These are phyloP conservation scores for Octodonta nipae DNA, from an alignment of 2,888 invertebrate genomes.

Conservation along the genomic window DNA sequence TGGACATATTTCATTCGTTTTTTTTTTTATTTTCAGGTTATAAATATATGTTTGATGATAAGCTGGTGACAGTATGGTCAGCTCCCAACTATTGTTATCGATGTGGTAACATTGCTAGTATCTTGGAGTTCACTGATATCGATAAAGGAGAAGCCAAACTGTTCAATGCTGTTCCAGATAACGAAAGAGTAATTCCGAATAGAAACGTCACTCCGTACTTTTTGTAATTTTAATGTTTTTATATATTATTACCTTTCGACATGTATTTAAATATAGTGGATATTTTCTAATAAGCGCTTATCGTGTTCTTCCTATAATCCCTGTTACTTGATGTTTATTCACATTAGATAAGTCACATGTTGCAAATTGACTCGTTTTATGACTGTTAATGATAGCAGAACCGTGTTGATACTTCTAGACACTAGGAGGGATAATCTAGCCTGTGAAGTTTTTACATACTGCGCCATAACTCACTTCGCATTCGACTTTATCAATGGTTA, in stretches of 20 bases:
- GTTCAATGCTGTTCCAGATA: slow-evolving; percentile 92
- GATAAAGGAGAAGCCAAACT: slow-evolving; percentile 69
- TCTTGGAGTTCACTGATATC: slow-evolving; percentile 73
- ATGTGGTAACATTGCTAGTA: slow-evolving; percentile 96
- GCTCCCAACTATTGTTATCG: slow-evolving; percentile 99
- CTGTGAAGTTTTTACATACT: no score
- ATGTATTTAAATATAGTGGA: not conserved
- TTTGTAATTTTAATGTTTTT: slow-evolving; percentile 45
- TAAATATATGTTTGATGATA: slow-evolving; percentile 96
- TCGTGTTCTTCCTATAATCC: no score
- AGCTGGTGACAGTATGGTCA: slow-evolving; percentile 96
- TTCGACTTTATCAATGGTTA: no score
- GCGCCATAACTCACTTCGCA: no score
- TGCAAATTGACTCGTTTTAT: no score
- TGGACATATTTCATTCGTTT: not conserved
- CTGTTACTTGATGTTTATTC: no score
- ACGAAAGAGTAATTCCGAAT: slow-evolving; percentile 83
- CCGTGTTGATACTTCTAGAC: no score
- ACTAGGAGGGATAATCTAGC: no score
- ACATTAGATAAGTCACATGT: no score
- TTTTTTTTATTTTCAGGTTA: slow-evolving; percentile 49
- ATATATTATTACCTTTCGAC: not conserved
- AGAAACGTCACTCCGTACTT: slow-evolving; percentile 93
- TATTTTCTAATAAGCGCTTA: no score
- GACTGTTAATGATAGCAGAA: no score